Evolutionary conservation across 2,888 invertebrate species (phyloP).

Genomic region (Drosophila subquinaria): DNA sequence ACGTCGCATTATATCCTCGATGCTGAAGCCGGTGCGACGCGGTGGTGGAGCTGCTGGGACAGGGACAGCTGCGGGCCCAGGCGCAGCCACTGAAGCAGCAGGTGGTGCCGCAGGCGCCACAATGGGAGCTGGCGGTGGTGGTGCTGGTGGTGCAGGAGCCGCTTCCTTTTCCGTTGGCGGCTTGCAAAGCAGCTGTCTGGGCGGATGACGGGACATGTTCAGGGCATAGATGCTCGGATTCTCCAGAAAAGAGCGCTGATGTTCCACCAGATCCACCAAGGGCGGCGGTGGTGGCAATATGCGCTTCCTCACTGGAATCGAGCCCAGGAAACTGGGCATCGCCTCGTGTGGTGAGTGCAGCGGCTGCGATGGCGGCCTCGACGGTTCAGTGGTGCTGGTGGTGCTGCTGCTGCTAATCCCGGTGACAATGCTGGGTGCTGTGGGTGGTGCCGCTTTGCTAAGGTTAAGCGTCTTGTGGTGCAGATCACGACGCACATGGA

Average conservation of each 20-base stretch:
- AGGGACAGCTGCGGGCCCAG: constrained; percentile 66
- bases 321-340: constrained; percentile 85
- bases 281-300: constrained; percentile 72
- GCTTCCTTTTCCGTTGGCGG: constrained; percentile 64
- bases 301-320: constrained; percentile 84
- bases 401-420: constrained; percentile 36
- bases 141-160: constrained; percentile 40
- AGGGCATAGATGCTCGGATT: constrained; percentile 72
- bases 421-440: constrained; percentile 53
- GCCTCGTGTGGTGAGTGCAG: constrained; percentile 85
- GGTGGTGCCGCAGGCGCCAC: constrained; percentile 83
- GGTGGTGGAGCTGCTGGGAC: constrained; percentile 84
- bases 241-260: constrained; percentile 61
- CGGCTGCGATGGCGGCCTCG: constrained; percentile 78
- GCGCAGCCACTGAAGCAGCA: constrained; percentile 19
- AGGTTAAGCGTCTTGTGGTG: constrained; percentile 86
- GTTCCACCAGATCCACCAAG: constrained; percentile 69
- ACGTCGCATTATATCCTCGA: constrained; percentile 96
- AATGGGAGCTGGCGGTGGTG: constrained; percentile 75
- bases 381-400: constrained; percentile 65
- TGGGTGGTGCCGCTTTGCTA: constrained; percentile 44
- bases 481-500: constrained; percentile 92
- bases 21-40: constrained; percentile 94
- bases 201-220: constrained; percentile 83
- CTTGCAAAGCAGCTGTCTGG: constrained; percentile 75